Conservation (phyloP, 2,113 vertebrate genomes). For the Microcebus jonahi region DNA sequence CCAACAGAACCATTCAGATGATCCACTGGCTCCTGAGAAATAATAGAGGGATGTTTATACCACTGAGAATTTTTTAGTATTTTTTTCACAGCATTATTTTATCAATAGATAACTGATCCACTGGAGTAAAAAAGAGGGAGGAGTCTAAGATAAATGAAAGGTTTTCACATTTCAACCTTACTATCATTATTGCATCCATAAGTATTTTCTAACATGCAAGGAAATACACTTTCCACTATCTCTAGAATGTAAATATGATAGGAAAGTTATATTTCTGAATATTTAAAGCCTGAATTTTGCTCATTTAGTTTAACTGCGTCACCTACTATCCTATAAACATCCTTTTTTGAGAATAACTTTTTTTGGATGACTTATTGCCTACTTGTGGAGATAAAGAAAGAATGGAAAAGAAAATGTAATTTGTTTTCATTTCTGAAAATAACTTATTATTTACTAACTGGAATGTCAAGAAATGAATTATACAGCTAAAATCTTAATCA, state of each 20-base stretch:
- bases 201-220: not conserved
- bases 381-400: conserved; percentile 36
- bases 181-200: not conserved
- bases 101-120: not conserved
- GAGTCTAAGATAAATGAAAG: not conserved
- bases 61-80: not conserved
- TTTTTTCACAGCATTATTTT: not conserved
- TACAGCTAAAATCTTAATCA: conserved; percentile 45
- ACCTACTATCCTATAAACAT: conserved; percentile 67
- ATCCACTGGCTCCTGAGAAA: not conserved
- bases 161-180: not conserved
- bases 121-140: not conserved
- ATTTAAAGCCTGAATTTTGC: conserved; percentile 54
- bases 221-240: not conserved
- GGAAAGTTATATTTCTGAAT: conserved; percentile 27
- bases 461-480: conserved; percentile 73
- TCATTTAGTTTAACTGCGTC: conserved; percentile 68
- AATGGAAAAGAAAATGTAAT: conserved; percentile 72
- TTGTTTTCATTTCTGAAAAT: conserved; percentile 66
- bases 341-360: conserved; percentile 58
- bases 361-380: conserved; percentile 71
- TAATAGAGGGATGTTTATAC: not conserved
- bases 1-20: not conserved
- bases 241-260: not conserved
- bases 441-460: conserved; percentile 81